Evolutionary conservation across 2,888 invertebrate genomes (phyloP).

Genomic region (Microctonus hyperodae): DNA sequence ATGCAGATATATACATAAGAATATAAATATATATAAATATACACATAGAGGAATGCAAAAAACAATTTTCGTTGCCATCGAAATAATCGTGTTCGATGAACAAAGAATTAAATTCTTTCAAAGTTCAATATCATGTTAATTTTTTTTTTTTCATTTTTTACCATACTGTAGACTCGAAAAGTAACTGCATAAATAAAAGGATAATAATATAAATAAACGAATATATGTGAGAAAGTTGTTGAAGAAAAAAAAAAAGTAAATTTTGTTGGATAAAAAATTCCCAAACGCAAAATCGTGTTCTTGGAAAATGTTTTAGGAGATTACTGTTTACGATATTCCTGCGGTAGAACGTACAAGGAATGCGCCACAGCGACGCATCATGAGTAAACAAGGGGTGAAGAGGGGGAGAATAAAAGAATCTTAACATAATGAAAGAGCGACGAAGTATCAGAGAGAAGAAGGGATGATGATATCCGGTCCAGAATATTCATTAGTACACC

Average conservation of each 20-base stretch:
- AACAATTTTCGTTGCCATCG: background rate
- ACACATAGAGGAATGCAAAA: background rate
- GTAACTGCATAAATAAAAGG: background rate
- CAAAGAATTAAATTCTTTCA: conserved; percentile 4
- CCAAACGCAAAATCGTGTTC: conserved; percentile 30
- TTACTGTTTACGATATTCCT: conserved; percentile 38
- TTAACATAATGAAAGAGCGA: conserved; percentile 24
- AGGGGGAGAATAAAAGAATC: conserved; percentile 42
- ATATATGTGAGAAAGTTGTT: background rate
- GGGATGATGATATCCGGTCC: conserved; percentile 32
- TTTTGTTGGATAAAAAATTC: background rate
- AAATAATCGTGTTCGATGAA: conserved; percentile 1
- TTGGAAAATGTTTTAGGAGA: conserved; percentile 42
- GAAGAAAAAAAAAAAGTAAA: background rate
- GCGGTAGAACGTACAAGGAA: conserved; percentile 31
- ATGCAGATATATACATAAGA: too few relatives aligned
- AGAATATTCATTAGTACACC: conserved; percentile 56
- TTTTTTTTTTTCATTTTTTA: background rate
- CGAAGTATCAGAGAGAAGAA: conserved; percentile 12
- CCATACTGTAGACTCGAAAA: background rate
- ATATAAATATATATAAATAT: too few relatives aligned
- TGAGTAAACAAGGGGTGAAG: conserved; percentile 12
- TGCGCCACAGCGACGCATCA: conserved; percentile 19
- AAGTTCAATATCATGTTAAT: background rate
- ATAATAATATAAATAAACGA: background rate